Conservation (phyloP, 2,113 vertebrate genomes). For the Gymnorhina tibicen region DNA sequence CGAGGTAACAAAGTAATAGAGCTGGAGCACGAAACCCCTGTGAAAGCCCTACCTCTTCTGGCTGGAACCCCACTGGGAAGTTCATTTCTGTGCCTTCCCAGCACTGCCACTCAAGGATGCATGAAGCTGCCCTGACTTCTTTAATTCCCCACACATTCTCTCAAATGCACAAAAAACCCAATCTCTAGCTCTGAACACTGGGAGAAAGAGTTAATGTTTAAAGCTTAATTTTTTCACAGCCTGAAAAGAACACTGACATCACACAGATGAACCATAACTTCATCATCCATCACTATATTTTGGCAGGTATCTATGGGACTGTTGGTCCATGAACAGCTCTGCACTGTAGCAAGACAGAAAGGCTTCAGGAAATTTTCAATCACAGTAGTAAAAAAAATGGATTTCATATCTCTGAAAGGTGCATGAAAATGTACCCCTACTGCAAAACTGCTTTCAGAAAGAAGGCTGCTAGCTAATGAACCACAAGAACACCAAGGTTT, state of each 20-base stretch:
- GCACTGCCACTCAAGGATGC: not conserved
- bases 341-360: not conserved
- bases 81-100: not conserved
- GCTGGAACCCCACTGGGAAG: not conserved
- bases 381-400: not conserved
- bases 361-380: not conserved
- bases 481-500: not conserved
- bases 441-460: not conserved
- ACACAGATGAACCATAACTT: not conserved
- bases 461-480: not conserved
- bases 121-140: not conserved
- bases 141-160: not conserved
- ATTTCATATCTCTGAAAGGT: not conserved
- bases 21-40: not conserved
- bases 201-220: not conserved
- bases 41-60: not conserved
- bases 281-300: not conserved
- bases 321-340: not conserved
- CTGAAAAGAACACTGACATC: not conserved
- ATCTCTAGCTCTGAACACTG: not conserved
- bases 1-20: not conserved
- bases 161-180: not conserved
- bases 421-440: not conserved
- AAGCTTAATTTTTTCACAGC: not conserved
- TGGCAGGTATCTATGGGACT: not conserved